Percentiles rank a stretch among this genome's conserved stretches.
These are phyloP conservation scores for Aleiodes alternator DNA, from an alignment of 2,888 invertebrate genomes.

Conservation along the genomic window DNA sequence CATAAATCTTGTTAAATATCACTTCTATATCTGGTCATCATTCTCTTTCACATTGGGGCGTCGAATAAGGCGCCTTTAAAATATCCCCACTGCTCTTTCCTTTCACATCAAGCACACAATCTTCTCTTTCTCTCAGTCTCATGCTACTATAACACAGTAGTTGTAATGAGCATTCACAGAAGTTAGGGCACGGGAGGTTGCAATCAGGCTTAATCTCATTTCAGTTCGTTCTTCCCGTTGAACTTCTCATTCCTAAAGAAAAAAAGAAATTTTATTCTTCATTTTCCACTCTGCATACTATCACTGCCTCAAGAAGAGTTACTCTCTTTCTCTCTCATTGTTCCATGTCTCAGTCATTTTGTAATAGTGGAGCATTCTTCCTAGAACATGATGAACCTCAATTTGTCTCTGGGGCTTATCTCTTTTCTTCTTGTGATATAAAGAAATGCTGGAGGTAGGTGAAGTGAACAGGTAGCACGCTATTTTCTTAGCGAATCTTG, in stretches of 20 bases:
- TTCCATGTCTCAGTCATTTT: conserved; percentile 6
- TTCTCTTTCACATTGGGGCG: conserved; percentile 38
- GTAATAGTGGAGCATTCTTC: conserved; percentile 4
- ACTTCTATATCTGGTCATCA: conserved; percentile 67
- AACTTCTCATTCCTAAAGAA: conserved; percentile 38
- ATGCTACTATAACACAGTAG: conserved; percentile 58
- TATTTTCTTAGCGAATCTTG: conserved; percentile 12
- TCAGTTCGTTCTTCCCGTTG: conserved; percentile 50
- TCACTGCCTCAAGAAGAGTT: conserved; percentile 53
- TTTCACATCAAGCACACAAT: conserved; percentile 44
- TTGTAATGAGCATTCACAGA: conserved; percentile 66
- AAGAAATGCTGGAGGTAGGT: background rate
- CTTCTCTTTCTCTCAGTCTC: too few relatives aligned
- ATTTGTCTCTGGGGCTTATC: conserved; percentile 24
- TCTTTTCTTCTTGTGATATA: background rate
- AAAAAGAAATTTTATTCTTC: conserved; percentile 22
- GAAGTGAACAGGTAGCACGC: conserved; percentile 5
- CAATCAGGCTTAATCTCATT: conserved; percentile 71
- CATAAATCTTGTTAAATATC: conserved; percentile 71
- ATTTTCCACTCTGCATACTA: conserved; percentile 33
- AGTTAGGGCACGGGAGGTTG: conserved; percentile 65
- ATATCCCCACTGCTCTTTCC: conserved; percentile 52
- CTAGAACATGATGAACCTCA: conserved; percentile 28
- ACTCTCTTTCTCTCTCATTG: conserved; percentile 25
- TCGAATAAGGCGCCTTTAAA: conserved; percentile 37